Evolutionary conservation across 2,888 invertebrate species (phyloP), one percentile per base, ranked within the genome.

Genomic region (Phoenoteleia sp.): DNA sequence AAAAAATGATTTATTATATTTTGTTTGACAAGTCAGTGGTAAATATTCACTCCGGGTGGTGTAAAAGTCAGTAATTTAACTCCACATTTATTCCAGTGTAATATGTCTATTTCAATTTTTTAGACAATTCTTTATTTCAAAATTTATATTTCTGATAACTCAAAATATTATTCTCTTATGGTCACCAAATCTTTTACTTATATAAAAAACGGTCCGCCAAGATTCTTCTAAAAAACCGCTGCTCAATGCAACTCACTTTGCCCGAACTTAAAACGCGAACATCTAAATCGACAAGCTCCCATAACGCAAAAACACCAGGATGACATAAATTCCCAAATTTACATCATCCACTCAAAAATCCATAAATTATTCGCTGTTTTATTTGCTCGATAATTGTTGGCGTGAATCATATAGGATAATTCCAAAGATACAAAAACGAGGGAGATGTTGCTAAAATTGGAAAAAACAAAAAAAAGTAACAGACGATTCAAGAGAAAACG

Each of bases 381-480:
- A 67, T 66, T 58, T 49, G 36, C 60, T 49, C 49, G 60, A 74
- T 81, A 81, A 81, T 81, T 81, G 67, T 81, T 74, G 66, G 58
- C 49, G 75, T 81, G 81, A 74, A 81, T 81, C 81, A 75, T 69
- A 74, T 19, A 19, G 45, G 25, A 72, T 45, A 21, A 58, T 71
- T 64, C 21, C 19, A 15, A 15, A 11, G 36, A 52, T 9, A 25
- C 47, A 17, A 66, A 52, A 52, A 42, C 17, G 56, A 33, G 11
- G 36, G 33, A 47, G 36, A 25, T 9, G 15, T 15, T 3, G 42
- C 15, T 15, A 3, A 17, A 17, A n/a, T n/a, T 42, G 15, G 3
- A 17, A 56, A 39, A 27, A 49, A 58, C 13, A 25, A 47, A 54
- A 54, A 27, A n/a, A 25, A 9, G 25, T 27, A 56, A 21, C 15